phyloP scores from a whole-genome alignment of 2,888 invertebrate species.

The Synanthedon myopaeformis region DNA sequence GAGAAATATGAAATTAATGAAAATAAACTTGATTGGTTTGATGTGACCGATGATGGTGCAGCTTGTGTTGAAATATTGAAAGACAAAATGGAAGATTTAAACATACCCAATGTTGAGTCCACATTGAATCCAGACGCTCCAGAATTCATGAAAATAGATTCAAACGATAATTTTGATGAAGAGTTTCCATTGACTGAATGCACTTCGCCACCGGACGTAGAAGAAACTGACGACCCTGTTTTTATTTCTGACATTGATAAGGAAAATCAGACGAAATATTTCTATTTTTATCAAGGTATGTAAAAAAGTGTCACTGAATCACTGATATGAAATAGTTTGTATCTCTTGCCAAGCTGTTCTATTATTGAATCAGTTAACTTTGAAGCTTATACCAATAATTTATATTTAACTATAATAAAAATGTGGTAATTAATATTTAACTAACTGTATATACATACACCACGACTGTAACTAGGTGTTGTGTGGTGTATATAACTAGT shows the following conservation, averaged over 20 bases:
- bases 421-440: too few relatives aligned
- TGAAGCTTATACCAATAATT: too few relatives aligned
- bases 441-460: too few relatives aligned
- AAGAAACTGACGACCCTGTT: conserved; percentile 21
- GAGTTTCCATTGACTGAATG: conserved; percentile 41
- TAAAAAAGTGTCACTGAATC: not conserved
- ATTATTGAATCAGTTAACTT: not conserved
- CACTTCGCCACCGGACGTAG: conserved; percentile 15
- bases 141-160: conserved; percentile 27
- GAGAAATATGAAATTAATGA: conserved; percentile 39
- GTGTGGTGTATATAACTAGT: too few relatives aligned
- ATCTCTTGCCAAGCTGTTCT: not conserved
- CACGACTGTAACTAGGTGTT: too few relatives aligned
- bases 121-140: conserved; percentile 48
- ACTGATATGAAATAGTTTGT: not conserved
- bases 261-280: conserved; percentile 69
- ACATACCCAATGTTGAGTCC: conserved; percentile 24
- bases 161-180: conserved; percentile 24
- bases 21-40: conserved; percentile 56
- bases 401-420: not conserved
- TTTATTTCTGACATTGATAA: conserved; percentile 41
- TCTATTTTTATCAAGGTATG: conserved; percentile 87
- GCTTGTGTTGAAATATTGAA: conserved; percentile 35
- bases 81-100: conserved; percentile 30
- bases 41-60: conserved; percentile 47